Percentiles rank a stretch among this genome's conserved stretches.
Conservation (phyloP, 1,140 invertebrate genomes). For the Ceratosolen fusciceps region DNA sequence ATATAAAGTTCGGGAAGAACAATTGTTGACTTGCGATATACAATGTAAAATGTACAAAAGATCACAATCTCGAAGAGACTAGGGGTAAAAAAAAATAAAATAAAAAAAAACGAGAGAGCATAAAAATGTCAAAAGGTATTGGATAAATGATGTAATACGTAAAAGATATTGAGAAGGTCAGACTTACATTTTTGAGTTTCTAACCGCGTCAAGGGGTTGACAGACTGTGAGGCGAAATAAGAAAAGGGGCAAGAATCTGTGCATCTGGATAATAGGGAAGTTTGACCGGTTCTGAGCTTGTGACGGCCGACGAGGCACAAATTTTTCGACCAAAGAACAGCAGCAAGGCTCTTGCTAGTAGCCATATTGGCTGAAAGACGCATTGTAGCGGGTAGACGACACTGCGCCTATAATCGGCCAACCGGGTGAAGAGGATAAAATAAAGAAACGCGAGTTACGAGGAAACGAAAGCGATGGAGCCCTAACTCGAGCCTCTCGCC, state of each 20-base stretch:
- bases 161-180: neutral
- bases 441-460: neutral
- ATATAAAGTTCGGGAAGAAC: neutral
- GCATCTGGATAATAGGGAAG: slow-evolving; percentile 53
- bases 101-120: neutral
- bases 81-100: neutral
- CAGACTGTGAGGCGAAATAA: slow-evolving; percentile 51
- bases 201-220: slow-evolving; percentile 53
- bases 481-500: neutral
- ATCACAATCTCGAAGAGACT: neutral
- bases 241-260: slow-evolving; percentile 57
- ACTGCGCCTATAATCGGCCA: neutral
- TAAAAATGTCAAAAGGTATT: neutral
- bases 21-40: neutral
- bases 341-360: slow-evolving; percentile 65
- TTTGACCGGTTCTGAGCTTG: slow-evolving; percentile 58
- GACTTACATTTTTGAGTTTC: slow-evolving; percentile 31
- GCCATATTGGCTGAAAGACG: slow-evolving; percentile 67
- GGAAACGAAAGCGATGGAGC: neutral
- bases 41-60: neutral
- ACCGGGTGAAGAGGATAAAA: neutral
- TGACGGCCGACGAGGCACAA: slow-evolving; percentile 62
- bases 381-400: slow-evolving; percentile 52
- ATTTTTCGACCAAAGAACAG: slow-evolving; percentile 62
- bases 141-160: slow-evolving; percentile 42